Percentiles rank a stretch among this genome's conserved stretches.
These are phyloP conservation scores for Drosophila guanche DNA, from an alignment of 1,140 invertebrate genomes.

Conservation along the genomic window DNA sequence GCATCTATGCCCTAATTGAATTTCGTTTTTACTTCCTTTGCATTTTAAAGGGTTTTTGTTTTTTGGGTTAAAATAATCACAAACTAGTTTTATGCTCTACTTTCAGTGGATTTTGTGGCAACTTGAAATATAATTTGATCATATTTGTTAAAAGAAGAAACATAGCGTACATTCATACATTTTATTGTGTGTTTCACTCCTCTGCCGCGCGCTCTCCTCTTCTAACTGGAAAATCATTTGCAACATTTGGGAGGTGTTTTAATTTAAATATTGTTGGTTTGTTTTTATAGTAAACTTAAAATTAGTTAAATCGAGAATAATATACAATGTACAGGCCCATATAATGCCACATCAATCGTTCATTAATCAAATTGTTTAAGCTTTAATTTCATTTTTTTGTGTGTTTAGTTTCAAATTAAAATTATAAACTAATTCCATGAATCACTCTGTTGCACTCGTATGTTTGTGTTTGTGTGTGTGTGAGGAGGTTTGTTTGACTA, in stretches of 20 bases:
- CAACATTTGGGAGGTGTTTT: conserved; percentile 16
- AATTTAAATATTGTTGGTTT: conserved; percentile 7
- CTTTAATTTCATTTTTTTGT: conserved; percentile 21
- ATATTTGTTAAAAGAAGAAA: conserved; percentile 14
- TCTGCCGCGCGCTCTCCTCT: not conserved
- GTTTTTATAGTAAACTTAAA: conserved; percentile 62
- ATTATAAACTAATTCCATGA: conserved; percentile 7
- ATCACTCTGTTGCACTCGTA: conserved; percentile 15
- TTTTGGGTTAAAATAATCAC: conserved; percentile 57
- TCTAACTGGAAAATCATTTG: conserved; percentile 23
- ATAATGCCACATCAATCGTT: conserved; percentile 44
- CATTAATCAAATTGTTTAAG: conserved; percentile 11
- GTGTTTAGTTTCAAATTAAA: conserved; percentile 4
- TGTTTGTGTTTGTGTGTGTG: not conserved
- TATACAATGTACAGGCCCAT: conserved; percentile 53
- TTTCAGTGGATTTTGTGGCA: conserved; percentile 50
- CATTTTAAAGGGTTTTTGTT: conserved; percentile 8
- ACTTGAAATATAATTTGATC: conserved; percentile 45
- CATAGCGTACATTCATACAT: too few relatives aligned
- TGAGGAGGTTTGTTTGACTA: not conserved
- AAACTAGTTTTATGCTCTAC: conserved; percentile 59
- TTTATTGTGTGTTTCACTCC: too few relatives aligned
- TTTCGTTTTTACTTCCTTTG: conserved; percentile 49
- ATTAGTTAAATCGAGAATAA: conserved; percentile 74
- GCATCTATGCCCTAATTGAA: conserved; percentile 68